Base-by-base conservation (phyloP, 2,888 invertebrate species). In the Parthenolecanium corni region DNA sequence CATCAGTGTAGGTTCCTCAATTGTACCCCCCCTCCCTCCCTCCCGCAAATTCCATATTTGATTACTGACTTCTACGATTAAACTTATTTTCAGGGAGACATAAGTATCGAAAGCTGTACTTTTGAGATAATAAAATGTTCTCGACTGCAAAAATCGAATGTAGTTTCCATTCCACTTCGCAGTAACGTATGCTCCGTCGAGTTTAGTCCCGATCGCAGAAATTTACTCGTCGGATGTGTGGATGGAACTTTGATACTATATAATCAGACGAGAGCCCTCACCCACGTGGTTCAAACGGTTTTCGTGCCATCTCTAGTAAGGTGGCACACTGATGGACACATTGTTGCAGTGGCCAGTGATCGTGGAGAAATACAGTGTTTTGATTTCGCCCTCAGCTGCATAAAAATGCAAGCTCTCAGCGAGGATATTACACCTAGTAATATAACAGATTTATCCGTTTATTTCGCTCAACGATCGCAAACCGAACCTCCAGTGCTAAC, bases 191-290 rank as follows among this genome's bases (percentile, higher is more conserved):
- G 83, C 69, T 82, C 82, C 71, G 74, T 82, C 74, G 74, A 78
- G 70, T 79, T 85, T 70, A 86, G 83, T 70, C 82, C 82, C 0
- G 81, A 84, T 70, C 85, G 85, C 73, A 82, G 84, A 69, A 83
- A 85, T 69, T 75, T 93, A 9, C 75, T 92, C 24, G 74, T 89
- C 49, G 89, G 89, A 9, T 91, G 91, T 70, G 85, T 88, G 53
- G 91, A 93, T 75, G 87, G 88, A 4, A 84, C 89, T 2, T 74
- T 94, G 66, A 86, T 86, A 44, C 75, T 93, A 23, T 81, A 89
- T 69, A 89, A 93, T 75, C 79, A 84, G 64, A 76, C 78, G 24
- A 80, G 82, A 66, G 86, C 88, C 51, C 79, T 85, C 0, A 89
- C 86, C 4, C 83, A 83, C 71, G 81, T 84, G 18, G 81, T 84